Percentiles rank a stretch among this genome's conserved stretches.
These are phyloP conservation scores for Hydroisotoma schaefferi DNA, from an alignment of 2,888 invertebrate species.

Conservation along the genomic window DNA sequence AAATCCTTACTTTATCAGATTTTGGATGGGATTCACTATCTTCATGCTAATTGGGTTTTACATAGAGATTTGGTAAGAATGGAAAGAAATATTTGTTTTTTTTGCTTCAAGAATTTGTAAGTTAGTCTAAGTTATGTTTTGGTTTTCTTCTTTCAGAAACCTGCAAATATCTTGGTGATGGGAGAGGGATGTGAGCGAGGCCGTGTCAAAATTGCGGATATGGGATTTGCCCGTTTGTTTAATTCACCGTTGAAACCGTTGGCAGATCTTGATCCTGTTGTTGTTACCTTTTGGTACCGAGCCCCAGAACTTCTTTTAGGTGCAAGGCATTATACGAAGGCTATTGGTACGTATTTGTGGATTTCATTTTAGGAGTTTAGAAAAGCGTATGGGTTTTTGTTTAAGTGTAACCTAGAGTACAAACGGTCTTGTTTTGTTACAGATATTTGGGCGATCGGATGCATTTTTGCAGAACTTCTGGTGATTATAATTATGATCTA, in stretches of 20 bases:
- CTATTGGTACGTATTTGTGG: constrained; percentile 66
- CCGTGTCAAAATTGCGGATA: constrained; percentile 96
- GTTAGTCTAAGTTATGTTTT: neutral
- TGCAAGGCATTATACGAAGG: constrained; percentile 96
- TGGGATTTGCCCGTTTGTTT: constrained; percentile 98
- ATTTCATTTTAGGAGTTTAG: neutral
- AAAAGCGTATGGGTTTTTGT: neutral
- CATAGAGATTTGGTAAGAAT: constrained; percentile 87
- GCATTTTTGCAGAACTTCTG: constrained; percentile 61
- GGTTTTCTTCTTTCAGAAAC: constrained; percentile 65
- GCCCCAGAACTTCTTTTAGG: constrained; percentile 93
- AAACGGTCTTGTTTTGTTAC: constrained; percentile 47
- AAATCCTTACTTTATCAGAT: constrained; percentile 97
- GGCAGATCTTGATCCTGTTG: constrained; percentile 97
- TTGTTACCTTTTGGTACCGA: constrained; percentile 99
- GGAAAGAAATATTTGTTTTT: constrained; percentile 57
- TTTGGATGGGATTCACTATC: constrained; percentile 95
- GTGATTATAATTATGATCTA: constrained; percentile 4
- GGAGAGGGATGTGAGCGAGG: constrained; percentile 97
- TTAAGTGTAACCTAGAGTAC: neutral
- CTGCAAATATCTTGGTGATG: constrained; percentile 98
- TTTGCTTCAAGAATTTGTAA: neutral
- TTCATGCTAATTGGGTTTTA: constrained; percentile 98
- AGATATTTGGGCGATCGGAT: constrained; percentile 99
- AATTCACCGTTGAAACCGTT: constrained; percentile 96